phyloP scores from a whole-genome alignment of 1,140 invertebrate genomes.

The Tigriopus japonicus region DNA sequence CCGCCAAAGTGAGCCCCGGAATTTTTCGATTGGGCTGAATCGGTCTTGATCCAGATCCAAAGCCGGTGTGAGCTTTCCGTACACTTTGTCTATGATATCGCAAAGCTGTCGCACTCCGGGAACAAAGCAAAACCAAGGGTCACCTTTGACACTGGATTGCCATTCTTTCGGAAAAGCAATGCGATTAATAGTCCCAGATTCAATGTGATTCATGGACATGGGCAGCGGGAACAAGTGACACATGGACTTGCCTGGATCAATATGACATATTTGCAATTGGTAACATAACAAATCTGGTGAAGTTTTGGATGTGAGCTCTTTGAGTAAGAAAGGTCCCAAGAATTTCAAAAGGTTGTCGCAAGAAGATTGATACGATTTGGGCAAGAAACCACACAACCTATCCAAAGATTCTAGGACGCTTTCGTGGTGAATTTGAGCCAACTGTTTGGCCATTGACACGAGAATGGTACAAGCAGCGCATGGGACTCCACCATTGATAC shows the following conservation, averaged over 20 bases:
- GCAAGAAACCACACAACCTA: conserved; percentile 21
- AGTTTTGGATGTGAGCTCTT: not conserved
- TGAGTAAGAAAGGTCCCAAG: not conserved
- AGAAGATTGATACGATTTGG: not conserved
- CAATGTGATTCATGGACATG: no score
- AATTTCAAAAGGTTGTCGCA: not conserved
- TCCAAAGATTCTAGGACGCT: conserved; percentile 20
- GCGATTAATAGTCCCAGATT: no score
- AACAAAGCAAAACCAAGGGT: conserved; percentile 19
- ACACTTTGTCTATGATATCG: conserved; percentile 22
- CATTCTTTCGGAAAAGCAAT: no score
- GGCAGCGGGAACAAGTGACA: not conserved
- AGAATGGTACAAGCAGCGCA: conserved; percentile 23
- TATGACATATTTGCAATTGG: not conserved
- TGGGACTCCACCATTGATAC: not conserved
- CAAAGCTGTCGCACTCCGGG: conserved; percentile 23
- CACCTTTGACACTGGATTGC: not conserved
- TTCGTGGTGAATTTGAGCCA: conserved; percentile 23
- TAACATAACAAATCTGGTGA: not conserved
- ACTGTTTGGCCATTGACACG: conserved; percentile 22
- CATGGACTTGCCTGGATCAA: not conserved
- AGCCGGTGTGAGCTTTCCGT: conserved; percentile 19
- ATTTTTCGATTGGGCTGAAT: conserved; percentile 23
- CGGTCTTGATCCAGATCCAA: conserved; percentile 23
- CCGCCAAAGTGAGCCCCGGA: conserved; percentile 28